phyloP scores from a whole-genome alignment of 2,888 invertebrate genomes.

The Eulithis testata region DNA sequence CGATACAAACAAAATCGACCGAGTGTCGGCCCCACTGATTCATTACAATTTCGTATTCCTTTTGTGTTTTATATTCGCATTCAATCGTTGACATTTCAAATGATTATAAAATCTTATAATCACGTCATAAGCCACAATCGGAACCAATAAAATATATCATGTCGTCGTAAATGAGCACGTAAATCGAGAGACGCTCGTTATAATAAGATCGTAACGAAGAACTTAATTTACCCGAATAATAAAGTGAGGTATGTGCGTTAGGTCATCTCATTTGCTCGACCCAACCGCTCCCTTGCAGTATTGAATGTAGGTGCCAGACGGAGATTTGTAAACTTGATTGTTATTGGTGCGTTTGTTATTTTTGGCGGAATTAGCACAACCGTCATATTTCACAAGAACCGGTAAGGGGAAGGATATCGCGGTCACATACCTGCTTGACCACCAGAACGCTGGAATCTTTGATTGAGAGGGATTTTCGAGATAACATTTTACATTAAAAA shows the following conservation, averaged over 20 bases:
- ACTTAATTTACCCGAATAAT: conserved; percentile 68
- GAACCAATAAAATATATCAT: conserved; percentile 61
- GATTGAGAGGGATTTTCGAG: conserved; percentile 44
- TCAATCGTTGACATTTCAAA: conserved; percentile 48
- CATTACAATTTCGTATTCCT: conserved; percentile 40
- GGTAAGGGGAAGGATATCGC: conserved; percentile 62
- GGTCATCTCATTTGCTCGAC: conserved; percentile 50
- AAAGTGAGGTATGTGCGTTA: conserved; percentile 61
- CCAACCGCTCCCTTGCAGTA: conserved; percentile 26
- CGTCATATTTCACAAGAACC: conserved; percentile 73
- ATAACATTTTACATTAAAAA: conserved; percentile 40
- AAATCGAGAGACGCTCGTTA: conserved; percentile 58
- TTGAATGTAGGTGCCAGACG: conserved; percentile 28
- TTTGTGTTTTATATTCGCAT: conserved; percentile 50
- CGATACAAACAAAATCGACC: conserved; percentile 65
- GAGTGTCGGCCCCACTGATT: conserved; percentile 42
- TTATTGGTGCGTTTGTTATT: conserved; percentile 63
- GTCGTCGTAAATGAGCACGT: conserved; percentile 66
- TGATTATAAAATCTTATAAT: conserved; percentile 64
- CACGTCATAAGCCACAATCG: conserved; percentile 56
- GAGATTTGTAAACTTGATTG: conserved; percentile 49
- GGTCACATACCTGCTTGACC: conserved; percentile 42
- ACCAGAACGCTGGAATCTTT: conserved; percentile 50
- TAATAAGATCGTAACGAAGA: conserved; percentile 57
- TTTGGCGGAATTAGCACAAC: conserved; percentile 57